Percentiles rank a stretch among this genome's conserved stretches.
phyloP scores from a whole-genome alignment of 2,797 vertebrate genomes.

The Leptoclinus maculatus region DNA sequence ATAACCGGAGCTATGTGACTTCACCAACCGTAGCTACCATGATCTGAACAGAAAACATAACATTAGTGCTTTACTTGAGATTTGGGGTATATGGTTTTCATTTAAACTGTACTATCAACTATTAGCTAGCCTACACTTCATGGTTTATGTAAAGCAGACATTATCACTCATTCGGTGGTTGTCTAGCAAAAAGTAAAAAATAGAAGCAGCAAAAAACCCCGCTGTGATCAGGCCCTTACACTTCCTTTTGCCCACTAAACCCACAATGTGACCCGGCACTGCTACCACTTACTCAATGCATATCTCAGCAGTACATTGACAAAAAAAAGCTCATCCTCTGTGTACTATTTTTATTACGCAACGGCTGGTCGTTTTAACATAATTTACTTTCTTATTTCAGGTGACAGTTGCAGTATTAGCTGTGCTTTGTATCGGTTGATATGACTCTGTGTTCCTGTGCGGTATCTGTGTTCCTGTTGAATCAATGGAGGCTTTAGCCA shows the following conservation, averaged over 20 bases:
- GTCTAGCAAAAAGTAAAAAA: background rate
- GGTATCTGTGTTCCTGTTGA: constrained; percentile 22
- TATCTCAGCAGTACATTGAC: background rate
- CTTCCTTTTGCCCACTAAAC: background rate
- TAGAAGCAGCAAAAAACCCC: background rate
- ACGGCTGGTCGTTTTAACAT: background rate
- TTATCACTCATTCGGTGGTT: background rate
- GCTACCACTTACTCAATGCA: background rate
- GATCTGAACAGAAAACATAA: background rate
- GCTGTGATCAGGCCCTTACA: background rate
- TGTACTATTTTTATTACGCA: background rate
- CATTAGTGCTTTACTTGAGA: background rate
- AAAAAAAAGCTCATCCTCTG: background rate
- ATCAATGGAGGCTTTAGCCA: constrained; percentile 17
- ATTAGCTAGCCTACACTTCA: no score
- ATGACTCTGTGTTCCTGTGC: constrained; percentile 22
- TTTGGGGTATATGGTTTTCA: background rate
- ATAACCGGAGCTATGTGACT: background rate
- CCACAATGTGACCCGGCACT: background rate
- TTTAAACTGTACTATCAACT: no score
- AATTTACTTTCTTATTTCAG: background rate
- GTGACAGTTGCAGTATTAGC: constrained; percentile 6
- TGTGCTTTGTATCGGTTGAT: constrained; percentile 26
- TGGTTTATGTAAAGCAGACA: no score
- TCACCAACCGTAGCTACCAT: background rate